Evolutionary conservation across 1,140 invertebrate genomes (phyloP), one percentile per base, ranked within the genome.

Genomic region (Metaphire vulgaris): DNA sequence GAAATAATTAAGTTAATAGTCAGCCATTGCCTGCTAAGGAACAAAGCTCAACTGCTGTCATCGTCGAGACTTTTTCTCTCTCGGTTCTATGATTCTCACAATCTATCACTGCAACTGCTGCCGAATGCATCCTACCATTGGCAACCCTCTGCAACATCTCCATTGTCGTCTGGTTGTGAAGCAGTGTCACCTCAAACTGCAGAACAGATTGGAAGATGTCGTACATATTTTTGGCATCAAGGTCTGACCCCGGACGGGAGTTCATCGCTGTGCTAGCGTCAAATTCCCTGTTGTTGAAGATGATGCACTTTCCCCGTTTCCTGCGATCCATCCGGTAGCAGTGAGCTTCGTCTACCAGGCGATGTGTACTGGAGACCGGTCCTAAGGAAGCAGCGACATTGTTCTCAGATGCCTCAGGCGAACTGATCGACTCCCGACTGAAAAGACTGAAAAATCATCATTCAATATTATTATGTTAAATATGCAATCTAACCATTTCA

Each of bases 321-420:
- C 88, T 86, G 85, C 96, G 92, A 82, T 90, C 90, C 94, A 97
- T 97, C 79, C 93, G 93, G 82, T 97, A 97, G 1, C 14, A 28
- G 67, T 56, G 2, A 0, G 69, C 74, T 21, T 6, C 21, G 21
- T 56, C 41, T 6, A 56, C 41, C 21, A 56, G n/a, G n/a, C n/a
- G n/a, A n/a, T n/a, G n/a, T n/a, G n/a, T n/a, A n/a, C n/a, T n/a
- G n/a, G n/a, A n/a, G n/a, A n/a, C n/a, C n/a, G n/a, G n/a, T n/a
- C n/a, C n/a, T n/a, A n/a, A n/a, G n/a, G n/a, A n/a, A n/a, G n/a
- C n/a, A n/a, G n/a, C n/a, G n/a, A n/a, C n/a, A n/a, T n/a, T n/a
- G n/a, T n/a, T n/a, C n/a, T n/a, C n/a, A n/a, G n/a, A n/a, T n/a
- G n/a, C n/a, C n/a, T n/a, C n/a, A n/a, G n/a, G n/a, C n/a, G n/a